Conservation (phyloP, 2,888 invertebrate genomes). For the Drosophila algonquin region DNA sequence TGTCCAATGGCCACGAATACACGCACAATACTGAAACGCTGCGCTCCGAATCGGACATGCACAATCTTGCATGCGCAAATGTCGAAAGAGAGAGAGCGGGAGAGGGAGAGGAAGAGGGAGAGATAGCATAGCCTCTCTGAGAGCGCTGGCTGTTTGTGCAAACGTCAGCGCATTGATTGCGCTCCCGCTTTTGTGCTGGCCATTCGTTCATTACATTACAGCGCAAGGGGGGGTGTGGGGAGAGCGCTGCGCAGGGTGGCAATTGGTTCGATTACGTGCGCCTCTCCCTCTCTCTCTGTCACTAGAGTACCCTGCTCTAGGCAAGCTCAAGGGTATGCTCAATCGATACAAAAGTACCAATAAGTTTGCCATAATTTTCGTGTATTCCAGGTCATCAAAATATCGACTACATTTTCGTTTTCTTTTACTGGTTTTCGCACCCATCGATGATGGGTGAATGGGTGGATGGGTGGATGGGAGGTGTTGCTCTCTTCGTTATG, state of each 20-base stretch:
- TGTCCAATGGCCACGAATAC: slow-evolving; percentile 36
- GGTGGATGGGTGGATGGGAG: no score
- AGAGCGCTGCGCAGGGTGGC: not conserved
- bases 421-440: not conserved
- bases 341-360: no score
- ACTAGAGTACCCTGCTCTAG: not conserved
- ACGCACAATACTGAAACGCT: slow-evolving; percentile 36
- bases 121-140: not conserved
- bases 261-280: slow-evolving; percentile 9
- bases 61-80: slow-evolving; percentile 68
- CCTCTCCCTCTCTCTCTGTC: not conserved
- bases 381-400: not conserved
- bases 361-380: no score
- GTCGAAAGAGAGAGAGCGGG: not conserved
- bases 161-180: slow-evolving; percentile 19
- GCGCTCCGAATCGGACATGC: slow-evolving; percentile 13
- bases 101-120: not conserved
- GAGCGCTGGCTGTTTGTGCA: slow-evolving; percentile 20
- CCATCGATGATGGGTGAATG: no score
- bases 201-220: slow-evolving; percentile 7
- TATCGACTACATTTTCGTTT: slow-evolving; percentile 5
- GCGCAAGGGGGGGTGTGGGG: not conserved
- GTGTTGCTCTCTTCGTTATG: not conserved
- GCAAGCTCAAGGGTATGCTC: no score
- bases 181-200: not conserved